phyloP scores from a whole-genome alignment of 2,888 invertebrate species.

The Tachina grossa region DNA sequence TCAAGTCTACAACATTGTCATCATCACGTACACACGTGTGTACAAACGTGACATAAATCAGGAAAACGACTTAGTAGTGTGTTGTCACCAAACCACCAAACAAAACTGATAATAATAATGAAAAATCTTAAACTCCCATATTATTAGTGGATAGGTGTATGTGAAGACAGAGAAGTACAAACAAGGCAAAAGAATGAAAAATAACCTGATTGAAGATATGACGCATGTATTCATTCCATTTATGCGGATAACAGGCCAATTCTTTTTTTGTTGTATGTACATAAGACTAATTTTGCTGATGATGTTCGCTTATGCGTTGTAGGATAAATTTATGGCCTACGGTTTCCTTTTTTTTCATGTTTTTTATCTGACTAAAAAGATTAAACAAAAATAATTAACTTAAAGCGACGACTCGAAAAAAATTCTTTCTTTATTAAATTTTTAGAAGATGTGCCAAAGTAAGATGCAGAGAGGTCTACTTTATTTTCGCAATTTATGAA shows the following conservation, averaged over 20 bases:
- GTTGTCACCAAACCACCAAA: constrained; percentile 70
- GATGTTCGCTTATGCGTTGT: too few relatives aligned
- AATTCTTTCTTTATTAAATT: too few relatives aligned
- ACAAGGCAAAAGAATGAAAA: constrained; percentile 34
- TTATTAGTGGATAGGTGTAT: constrained; percentile 26
- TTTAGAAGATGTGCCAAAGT: too few relatives aligned
- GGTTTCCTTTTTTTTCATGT: constrained; percentile 15
- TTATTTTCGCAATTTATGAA: neutral
- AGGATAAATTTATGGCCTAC: constrained; percentile 27
- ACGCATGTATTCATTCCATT: constrained; percentile 29
- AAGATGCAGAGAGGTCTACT: neutral
- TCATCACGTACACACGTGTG: constrained; percentile 12
- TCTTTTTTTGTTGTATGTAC: neutral
- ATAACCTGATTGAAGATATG: constrained; percentile 57
- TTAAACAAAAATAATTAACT: constrained; percentile 51
- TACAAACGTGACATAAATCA: constrained; percentile 72
- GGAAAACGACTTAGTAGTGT: constrained; percentile 66
- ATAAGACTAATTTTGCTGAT: constrained; percentile 18
- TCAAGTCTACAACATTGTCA: constrained; percentile 16
- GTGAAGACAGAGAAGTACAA: neutral
- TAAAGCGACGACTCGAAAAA: too few relatives aligned
- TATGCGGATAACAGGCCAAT: constrained; percentile 18
- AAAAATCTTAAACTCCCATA: neutral
- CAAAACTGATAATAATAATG: constrained; percentile 15
- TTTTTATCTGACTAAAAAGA: constrained; percentile 44